These are phyloP conservation scores for Puffinus mauretanicus DNA, from an alignment of 2,113 vertebrate genomes.

Conservation along the genomic window DNA sequence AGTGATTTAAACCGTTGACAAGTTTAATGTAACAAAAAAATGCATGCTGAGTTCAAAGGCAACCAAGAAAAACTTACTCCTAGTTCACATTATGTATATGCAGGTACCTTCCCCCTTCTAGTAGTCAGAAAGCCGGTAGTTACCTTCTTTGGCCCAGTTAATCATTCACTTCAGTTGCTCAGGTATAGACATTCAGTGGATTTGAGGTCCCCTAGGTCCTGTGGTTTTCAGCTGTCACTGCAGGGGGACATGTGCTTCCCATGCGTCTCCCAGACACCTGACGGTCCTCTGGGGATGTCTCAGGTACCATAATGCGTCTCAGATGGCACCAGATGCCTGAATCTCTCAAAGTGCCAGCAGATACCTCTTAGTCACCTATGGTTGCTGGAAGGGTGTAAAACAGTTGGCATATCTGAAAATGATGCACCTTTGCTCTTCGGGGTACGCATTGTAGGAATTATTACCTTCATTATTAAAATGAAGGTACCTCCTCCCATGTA, in stretches of 20 bases:
- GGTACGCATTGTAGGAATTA: not conserved
- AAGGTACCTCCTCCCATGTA: not conserved
- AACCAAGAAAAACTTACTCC: not conserved
- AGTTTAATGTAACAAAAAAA: not conserved
- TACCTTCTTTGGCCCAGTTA: not conserved
- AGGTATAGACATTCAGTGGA: not conserved
- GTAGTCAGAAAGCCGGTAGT: not conserved
- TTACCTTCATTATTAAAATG: not conserved
- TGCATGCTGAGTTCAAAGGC: fast-evolving
- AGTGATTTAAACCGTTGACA: not conserved
- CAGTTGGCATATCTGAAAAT: not conserved
- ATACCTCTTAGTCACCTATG: not conserved
- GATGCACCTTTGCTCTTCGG: not conserved
- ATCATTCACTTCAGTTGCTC: not conserved
- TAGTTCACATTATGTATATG: not conserved
- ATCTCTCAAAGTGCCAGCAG: not conserved
- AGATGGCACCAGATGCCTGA: not conserved
- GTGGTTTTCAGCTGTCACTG: not conserved
- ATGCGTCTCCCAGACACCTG: not conserved
- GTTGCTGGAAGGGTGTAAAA: not conserved
- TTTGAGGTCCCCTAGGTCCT: not conserved
- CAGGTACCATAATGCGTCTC: not conserved
- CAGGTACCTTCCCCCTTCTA: not conserved
- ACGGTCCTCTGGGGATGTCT: not conserved
- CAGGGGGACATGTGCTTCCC: not conserved